These are phyloP conservation scores for Parauchenoglanis punctatus DNA, from an alignment of 2,797 vertebrate species.

Conservation along the genomic window DNA sequence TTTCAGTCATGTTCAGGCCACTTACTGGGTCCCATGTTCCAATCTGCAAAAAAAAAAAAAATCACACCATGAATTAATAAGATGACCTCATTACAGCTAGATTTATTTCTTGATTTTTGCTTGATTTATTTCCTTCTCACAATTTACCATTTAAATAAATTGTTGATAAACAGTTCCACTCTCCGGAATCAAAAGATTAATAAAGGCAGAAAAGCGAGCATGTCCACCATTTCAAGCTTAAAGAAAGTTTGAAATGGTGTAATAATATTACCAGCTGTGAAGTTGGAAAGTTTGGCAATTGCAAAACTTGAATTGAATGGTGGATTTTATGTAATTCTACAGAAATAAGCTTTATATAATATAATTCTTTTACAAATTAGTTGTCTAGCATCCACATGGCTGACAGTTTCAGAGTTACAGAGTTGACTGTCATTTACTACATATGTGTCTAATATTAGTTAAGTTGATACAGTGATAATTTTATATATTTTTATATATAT, in stretches of 20 bases:
- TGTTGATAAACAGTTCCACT: not conserved
- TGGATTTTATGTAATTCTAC: not conserved
- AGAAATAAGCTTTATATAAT: not conserved
- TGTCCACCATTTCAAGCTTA: not conserved
- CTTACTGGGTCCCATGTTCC: conserved; percentile 95
- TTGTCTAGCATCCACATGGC: not conserved
- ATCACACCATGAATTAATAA: not conserved
- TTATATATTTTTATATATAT: too few relatives aligned
- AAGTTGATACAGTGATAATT: not conserved
- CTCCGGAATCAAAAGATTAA: not conserved
- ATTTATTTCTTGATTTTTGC: not conserved
- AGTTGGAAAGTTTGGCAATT: not conserved
- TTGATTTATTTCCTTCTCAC: not conserved
- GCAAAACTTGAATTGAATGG: not conserved
- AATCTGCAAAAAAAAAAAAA: conserved; percentile 75
- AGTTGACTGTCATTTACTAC: not conserved
- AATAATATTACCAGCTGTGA: not conserved
- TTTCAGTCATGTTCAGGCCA: conserved; percentile 97
- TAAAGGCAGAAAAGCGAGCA: not conserved
- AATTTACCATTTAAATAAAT: not conserved
- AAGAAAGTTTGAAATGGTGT: not conserved
- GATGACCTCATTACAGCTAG: not conserved
- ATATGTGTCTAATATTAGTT: not conserved
- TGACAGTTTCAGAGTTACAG: too few relatives aligned
- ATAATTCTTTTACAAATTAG: not conserved